Base-by-base conservation (phyloP, 2,888 invertebrate genomes). In the Tuberolachnus salignus region DNA sequence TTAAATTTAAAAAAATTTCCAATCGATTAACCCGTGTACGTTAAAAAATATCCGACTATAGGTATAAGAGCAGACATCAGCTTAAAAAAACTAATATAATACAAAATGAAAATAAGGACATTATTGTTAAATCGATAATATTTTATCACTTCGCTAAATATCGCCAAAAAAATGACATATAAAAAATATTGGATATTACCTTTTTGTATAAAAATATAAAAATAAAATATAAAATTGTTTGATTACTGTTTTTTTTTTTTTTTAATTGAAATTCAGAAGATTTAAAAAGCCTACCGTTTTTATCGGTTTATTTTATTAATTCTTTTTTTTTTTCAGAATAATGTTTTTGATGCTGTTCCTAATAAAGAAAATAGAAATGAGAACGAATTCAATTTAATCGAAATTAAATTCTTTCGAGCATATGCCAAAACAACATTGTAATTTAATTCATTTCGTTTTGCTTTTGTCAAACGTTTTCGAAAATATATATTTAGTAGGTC, bases 11-110 rank as follows among this genome's bases (percentile, higher is more conserved):
- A 4, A 23, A 66, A 49, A 66, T 49, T 49, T 66, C 49, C 49
- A 16, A 66, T 49, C 66, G 66, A 66, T 66, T 66, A 66, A 23
- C 66, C 23, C 34, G 6, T 34, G 6, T 34, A 34, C 34, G 34
- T 64, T 21, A 10, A 46, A 21, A 64, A 14, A 64, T 66, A 66
- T 66, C 3, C 34, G 34, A 34, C 6, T 34, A n/a, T n/a, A n/a
- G n/a, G n/a, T n/a, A n/a, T n/a, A n/a, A 34, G 34, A 6, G 34
- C 34, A 34, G 34, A 34, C 34, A 34, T 34, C 34, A 34, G 6
- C 3, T 34, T 34, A 34, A 34, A 34, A 34, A 34, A 34, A n/a
- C n/a, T 34, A 34, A 34, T 34, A n/a, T 34, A 34, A 34, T 34
- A n/a, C 34, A 11, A 3, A 21, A 19, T 3, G 11, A 63, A 44